A percentile compares a stretch with the other conserved stretches of the same genome.
Conservation (phyloP, 2,113 vertebrate genomes). For the Pteruthius melanotis region DNA sequence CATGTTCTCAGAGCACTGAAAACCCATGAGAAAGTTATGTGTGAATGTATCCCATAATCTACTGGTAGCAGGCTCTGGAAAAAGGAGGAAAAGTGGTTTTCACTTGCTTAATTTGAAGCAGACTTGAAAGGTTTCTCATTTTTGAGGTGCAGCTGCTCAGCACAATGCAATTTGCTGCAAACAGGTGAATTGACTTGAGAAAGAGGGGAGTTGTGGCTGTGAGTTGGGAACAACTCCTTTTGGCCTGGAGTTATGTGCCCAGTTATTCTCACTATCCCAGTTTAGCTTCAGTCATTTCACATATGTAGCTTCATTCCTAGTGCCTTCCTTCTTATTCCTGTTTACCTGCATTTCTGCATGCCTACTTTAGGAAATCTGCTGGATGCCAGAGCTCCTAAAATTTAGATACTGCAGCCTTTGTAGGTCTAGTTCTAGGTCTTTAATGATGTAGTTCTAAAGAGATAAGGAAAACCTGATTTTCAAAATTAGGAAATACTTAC, state of each 20-base stretch:
- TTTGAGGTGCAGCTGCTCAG: not conserved
- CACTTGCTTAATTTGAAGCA: not conserved
- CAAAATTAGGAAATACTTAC: not conserved
- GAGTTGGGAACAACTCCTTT: not conserved
- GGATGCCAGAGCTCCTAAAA: not conserved
- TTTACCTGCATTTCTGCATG: not conserved
- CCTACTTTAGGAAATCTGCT: not conserved
- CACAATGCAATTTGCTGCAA: not conserved
- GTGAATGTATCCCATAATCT: not conserved
- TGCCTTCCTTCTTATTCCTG: not conserved
- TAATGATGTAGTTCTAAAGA: not conserved
- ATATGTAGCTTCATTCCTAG: not conserved
- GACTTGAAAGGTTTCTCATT: not conserved
- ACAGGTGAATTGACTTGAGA: not conserved
- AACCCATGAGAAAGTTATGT: not conserved
- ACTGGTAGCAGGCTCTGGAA: not conserved
- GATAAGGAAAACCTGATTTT: not conserved
- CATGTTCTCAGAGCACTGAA: not conserved
- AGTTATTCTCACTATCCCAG: not conserved
- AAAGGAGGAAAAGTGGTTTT: not conserved
- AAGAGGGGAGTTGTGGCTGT: not conserved
- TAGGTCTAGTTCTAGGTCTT: not conserved
- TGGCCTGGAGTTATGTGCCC: not conserved
- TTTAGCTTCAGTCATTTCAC: not conserved
- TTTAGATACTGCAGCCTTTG: rapidly evolving